Base-by-base conservation (phyloP, 2,113 vertebrate species). In the Synchiropus splendidus region DNA sequence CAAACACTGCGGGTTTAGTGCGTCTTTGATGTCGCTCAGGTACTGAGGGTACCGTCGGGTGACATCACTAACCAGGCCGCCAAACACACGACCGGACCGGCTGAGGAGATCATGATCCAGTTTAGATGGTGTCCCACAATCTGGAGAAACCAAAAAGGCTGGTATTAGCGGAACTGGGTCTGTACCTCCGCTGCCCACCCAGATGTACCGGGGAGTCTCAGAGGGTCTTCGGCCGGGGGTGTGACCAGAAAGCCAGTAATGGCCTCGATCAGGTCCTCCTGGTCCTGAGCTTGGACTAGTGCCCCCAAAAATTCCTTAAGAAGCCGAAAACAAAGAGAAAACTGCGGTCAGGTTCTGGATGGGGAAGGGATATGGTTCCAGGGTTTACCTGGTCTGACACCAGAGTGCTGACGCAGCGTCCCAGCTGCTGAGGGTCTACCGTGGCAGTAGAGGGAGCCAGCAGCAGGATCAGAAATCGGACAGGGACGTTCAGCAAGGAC, bases 401-500 rank as follows among this genome's bases (percentile, higher is more conserved):
- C 57, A 98, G 91, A 1, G 95, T 98, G 61, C 93, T 97, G 77
- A 98, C 98, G 67, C 94, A 98, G 53, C 94, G 92, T 45, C 95
- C 94, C 0, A 98, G 98, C 83, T 98, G 92, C 0, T 98, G 94
- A 67, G 98, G 97, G 80, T 98, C 95, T 89, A 98, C 91, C 85
- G 87, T 91, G 52, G 87, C 86, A 18, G 85, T 90, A 64, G 89
- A 78, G 0, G 95, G 95, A 8, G 93, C 94, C 69, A 98, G 87
- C 42, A 98, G 79, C 53, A 98, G 84, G 0, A 98, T 97, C 49
- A 98, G 90, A 73, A 98, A 98, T 2, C 93, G 82, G 41, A 94
- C 94, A 0, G 95, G 90, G 13, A 98, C 94, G 72, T 98, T 94
- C 48, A 98, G 69, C 36, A 98, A 94, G 0, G 92, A 89, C 2